These are phyloP conservation scores for Euwallacea fornicatus DNA, from an alignment of 1,140 invertebrate species.

Conservation along the genomic window DNA sequence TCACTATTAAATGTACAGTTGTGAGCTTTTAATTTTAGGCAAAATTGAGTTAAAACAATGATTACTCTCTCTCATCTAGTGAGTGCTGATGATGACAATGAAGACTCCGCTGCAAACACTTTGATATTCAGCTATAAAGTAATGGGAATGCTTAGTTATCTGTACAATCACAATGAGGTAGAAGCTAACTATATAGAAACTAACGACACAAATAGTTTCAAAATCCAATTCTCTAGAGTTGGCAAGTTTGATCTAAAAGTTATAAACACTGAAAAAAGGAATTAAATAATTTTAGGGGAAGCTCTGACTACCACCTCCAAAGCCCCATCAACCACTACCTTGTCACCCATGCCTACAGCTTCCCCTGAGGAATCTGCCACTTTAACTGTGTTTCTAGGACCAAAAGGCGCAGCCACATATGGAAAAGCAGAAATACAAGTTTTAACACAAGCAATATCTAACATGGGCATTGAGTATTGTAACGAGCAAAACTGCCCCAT, in stretches of 20 bases:
- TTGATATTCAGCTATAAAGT: constrained; percentile 21
- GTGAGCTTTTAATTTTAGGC: not conserved
- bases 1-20: constrained; percentile 17
- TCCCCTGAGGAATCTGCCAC: constrained; percentile 16
- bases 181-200: constrained; percentile 13
- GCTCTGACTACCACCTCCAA: constrained; percentile 23
- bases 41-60: not conserved
- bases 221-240: constrained; percentile 11
- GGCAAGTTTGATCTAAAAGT: constrained; percentile 11
- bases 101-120: not conserved
- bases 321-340: constrained; percentile 14
- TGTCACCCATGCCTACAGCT: constrained; percentile 32
- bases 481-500: constrained; percentile 23
- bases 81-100: not conserved
- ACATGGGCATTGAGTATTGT: constrained; percentile 35
- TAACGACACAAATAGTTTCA: constrained; percentile 5
- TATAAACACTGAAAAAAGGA: not conserved
- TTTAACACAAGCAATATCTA: constrained; percentile 19
- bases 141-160: constrained; percentile 12
- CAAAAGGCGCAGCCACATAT: constrained; percentile 8
- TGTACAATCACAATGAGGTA: constrained; percentile 23
- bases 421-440: not conserved
- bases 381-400: constrained; percentile 27
- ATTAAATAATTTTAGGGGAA: constrained; percentile 24
- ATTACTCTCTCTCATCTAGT: not conserved